Conservation (phyloP, 2,797 vertebrate species). For the Aldrovandia affinis region DNA sequence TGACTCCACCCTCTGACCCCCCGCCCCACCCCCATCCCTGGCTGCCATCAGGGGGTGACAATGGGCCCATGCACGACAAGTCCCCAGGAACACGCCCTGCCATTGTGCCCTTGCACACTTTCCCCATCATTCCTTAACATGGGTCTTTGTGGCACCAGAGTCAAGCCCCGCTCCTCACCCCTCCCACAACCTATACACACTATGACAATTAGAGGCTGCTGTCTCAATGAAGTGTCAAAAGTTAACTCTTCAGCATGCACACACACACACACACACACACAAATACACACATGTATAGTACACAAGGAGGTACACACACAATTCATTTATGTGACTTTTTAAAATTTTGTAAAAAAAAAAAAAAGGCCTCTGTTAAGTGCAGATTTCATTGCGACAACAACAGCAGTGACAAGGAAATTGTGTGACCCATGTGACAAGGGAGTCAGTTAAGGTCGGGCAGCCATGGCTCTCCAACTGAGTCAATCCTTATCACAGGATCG, state of each 20-base stretch:
- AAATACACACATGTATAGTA: not conserved
- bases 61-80: conserved; percentile 33
- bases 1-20: conserved; percentile 11
- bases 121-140: conserved; percentile 32
- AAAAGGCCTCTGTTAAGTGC: not conserved
- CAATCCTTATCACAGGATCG: no score
- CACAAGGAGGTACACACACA: not conserved
- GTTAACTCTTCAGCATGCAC: conserved; percentile 16
- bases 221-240: conserved; percentile 12
- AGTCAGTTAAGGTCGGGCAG: no score
- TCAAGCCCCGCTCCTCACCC: not conserved
- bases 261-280: not conserved
- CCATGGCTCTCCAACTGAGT: no score
- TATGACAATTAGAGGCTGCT: not conserved
- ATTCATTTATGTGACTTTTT: not conserved
- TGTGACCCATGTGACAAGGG: no score
- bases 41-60: conserved; percentile 32
- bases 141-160: not conserved
- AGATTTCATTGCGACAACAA: not conserved
- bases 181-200: not conserved
- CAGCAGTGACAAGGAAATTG: no score
- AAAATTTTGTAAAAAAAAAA: not conserved
- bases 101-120: conserved; percentile 35
- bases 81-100: conserved; percentile 32
- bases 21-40: not conserved